Percentiles rank a stretch among this genome's conserved stretches.
These are phyloP conservation scores for Bradypodion ventrale DNA, from an alignment of 2,797 vertebrate species.

Conservation along the genomic window DNA sequence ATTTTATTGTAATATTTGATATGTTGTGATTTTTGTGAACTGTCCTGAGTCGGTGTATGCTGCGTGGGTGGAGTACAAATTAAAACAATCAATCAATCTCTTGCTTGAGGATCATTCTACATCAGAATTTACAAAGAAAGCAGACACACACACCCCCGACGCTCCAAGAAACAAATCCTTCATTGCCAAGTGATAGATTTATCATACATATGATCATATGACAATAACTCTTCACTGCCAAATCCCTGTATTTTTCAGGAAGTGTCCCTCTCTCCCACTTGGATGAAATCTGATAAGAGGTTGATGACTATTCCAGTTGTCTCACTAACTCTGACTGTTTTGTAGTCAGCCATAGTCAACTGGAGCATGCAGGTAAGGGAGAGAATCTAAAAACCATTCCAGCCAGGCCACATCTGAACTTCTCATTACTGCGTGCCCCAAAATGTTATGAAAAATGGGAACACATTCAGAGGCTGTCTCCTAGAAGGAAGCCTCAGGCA, in stretches of 20 bases:
- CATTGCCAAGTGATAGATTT: neutral
- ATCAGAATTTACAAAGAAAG: neutral
- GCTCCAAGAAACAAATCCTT: neutral
- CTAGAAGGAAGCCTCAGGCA: conserved; percentile 15
- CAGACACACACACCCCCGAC: neutral
- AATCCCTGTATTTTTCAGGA: neutral
- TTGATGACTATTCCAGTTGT: neutral
- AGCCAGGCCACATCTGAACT: neutral
- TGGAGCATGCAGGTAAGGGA: neutral
- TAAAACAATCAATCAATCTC: no score
- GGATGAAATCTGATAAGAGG: neutral
- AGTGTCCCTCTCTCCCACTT: neutral
- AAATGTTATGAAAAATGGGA: neutral
- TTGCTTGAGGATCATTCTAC: neutral
- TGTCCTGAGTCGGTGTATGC: no score
- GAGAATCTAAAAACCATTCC: neutral
- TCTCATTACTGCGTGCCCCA: neutral
- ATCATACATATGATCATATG: neutral
- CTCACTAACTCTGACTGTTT: neutral
- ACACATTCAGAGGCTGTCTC: neutral
- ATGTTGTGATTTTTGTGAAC: no score
- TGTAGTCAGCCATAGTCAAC: neutral
- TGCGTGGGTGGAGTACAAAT: no score
- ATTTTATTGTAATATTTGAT: no score
- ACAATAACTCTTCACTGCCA: neutral